Evolutionary conservation across 1,140 invertebrate genomes (phyloP).

Genomic region (Delia radicum): DNA sequence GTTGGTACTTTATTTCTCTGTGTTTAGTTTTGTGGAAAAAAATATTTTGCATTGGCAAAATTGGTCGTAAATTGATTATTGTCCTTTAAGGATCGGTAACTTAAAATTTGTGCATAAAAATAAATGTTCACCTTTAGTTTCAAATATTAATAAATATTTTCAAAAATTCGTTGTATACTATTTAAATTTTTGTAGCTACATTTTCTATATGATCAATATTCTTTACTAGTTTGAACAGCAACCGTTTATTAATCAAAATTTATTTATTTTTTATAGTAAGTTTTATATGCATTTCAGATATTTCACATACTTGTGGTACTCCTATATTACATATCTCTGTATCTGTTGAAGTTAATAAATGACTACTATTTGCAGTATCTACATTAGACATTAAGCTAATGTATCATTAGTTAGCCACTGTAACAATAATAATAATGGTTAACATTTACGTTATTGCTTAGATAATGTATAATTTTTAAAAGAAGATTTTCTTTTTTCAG

Average conservation of each 20-base stretch:
- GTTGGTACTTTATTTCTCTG: no score
- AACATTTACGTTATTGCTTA: neutral
- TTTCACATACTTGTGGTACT: neutral
- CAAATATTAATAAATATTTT: no score
- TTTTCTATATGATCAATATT: neutral
- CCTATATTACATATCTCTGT: no score
- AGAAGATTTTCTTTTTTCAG: neutral
- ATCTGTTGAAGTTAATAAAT: slow-evolving; percentile 14
- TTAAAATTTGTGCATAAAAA: no score
- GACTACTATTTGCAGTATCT: slow-evolving; percentile 14
- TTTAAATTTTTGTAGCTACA: no score
- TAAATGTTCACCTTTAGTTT: no score
- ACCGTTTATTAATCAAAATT: slow-evolving; percentile 2
- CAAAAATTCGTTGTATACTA: no score
- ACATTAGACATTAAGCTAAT: slow-evolving; percentile 22
- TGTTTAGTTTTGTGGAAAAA: no score
- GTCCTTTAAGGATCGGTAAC: no score
- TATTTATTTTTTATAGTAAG: neutral
- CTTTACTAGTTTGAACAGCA: neutral
- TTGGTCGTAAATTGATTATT: no score
- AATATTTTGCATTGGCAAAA: no score
- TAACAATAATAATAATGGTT: neutral
- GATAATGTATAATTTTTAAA: neutral
- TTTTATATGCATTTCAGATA: neutral
- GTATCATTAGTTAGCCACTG: slow-evolving; percentile 15